Conservation (phyloP, 2,113 vertebrate genomes). For the Archocentrus centrarchus region DNA sequence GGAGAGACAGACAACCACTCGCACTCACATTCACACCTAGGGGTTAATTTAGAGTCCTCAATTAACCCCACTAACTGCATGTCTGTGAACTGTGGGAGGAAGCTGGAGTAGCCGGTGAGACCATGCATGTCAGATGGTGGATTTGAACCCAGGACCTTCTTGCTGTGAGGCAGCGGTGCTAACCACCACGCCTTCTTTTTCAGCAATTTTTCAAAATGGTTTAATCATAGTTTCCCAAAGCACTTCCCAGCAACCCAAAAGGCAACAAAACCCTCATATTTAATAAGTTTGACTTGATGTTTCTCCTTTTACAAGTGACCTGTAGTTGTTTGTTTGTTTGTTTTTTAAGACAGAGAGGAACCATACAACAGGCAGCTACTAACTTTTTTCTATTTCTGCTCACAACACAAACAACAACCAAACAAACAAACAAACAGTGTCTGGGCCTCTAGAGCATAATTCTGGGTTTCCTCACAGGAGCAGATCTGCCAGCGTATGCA, state of each 20-base stretch:
- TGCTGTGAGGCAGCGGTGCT: no score
- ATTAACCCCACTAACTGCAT: no score
- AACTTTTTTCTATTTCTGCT: not conserved
- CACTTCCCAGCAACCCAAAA: not conserved
- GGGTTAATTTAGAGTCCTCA: no score
- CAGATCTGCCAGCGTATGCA: not conserved
- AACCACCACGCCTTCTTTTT: no score
- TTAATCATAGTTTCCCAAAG: not conserved
- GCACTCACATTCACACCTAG: no score
- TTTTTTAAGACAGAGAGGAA: not conserved
- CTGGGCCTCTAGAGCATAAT: slow-evolving; percentile 14
- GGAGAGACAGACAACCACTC: no score
- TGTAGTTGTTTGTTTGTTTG: not conserved
- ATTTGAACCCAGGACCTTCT: no score
- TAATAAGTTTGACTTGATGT: not conserved
- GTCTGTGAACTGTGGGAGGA: no score
- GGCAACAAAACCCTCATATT: not conserved
- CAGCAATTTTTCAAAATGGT: no score
- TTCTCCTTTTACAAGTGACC: not conserved
- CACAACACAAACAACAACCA: slow-evolving; percentile 10
- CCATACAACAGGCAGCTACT: not conserved
- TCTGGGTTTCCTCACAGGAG: slow-evolving; percentile 20
- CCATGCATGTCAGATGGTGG: no score
- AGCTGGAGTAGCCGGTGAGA: no score
- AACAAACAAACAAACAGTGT: not conserved